These are phyloP conservation scores for Rhinella marina DNA, from an alignment of 2,797 vertebrate species.

Conservation along the genomic window DNA sequence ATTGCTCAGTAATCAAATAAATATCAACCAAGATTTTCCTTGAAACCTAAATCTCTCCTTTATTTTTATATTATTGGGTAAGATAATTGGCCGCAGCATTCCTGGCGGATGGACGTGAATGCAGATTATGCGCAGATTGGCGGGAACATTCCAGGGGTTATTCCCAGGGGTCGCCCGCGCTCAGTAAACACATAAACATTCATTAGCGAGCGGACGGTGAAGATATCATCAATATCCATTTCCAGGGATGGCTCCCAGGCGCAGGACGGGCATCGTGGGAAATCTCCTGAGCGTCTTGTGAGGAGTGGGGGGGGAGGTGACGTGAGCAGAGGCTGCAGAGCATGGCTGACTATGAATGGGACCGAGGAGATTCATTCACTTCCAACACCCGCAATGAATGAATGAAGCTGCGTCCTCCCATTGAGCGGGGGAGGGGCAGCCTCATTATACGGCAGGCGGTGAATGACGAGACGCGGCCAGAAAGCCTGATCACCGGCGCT, in stretches of 20 bases:
- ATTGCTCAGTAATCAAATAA: neutral
- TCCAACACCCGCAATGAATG: neutral
- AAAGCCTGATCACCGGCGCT: neutral
- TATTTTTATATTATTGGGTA: no score
- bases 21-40: neutral
- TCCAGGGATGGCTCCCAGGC: neutral
- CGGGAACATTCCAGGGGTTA: neutral
- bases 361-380: slow-evolving; percentile 29
- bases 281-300: neutral
- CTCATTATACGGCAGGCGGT: neutral
- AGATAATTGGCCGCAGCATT: neutral
- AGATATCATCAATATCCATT: slow-evolving; percentile 30
- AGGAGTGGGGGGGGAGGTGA: neutral
- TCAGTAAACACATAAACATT: slow-evolving; percentile 9
- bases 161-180: neutral
- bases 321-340: neutral
- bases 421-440: neutral
- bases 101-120: neutral
- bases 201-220: neutral
- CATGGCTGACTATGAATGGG: slow-evolving; percentile 22
- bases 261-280: slow-evolving; percentile 17
- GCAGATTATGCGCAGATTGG: neutral
- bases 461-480: neutral
- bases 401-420: neutral
- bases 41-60: neutral